Evolutionary conservation across 2,797 vertebrate species (phyloP), one percentile per base, ranked within the genome.

Genomic region (Sebastes minor): DNA sequence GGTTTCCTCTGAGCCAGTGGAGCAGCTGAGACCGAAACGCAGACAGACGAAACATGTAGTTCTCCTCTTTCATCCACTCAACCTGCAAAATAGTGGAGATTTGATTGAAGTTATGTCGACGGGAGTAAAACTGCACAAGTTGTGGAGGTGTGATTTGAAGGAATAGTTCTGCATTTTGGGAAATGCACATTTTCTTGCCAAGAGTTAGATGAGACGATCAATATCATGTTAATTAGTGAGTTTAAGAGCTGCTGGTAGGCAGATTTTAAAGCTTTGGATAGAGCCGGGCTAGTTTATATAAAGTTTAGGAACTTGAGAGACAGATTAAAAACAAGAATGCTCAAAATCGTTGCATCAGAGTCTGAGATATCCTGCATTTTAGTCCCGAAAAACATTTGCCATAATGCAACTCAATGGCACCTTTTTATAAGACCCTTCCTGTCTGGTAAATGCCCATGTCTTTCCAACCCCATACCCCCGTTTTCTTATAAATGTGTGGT

Each of bases 1-100:
- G 97, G 67, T 96, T 94, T 32, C 77, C 90, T 53, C 6, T 86
- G 23, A 99, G 93, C 98, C 98, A 99, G 56, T 84, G 84, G 22
- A 84, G 95, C 65, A 99, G 89, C 0, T 92, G 94, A 35, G 94
- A 87, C 25, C 87, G 95, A 64, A 99, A 98, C 0, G 84, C 88
- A 0, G 98, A 99, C 3, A 99, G 94, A 28, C 95, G 96, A 88
- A 99, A 99, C 95, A 99, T 97, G 84, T 99, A 99, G 85, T 99
- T 99, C 71, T 99, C 96, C 87, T 99, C 98, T 79, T 95, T 95
- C 92, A 97, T 97, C 98, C 98, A 99, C 80, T 98, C 97, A 82
- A 98, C 97, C 97, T 98, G 88, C 32, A 64, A 83, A 64, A 66
- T 1, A 79, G 23, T 0, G 9, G 11, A 0, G 4, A 75, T 16